These are phyloP conservation scores for Drosophila phalerata DNA, from an alignment of 2,888 invertebrate genomes.

Conservation along the genomic window DNA sequence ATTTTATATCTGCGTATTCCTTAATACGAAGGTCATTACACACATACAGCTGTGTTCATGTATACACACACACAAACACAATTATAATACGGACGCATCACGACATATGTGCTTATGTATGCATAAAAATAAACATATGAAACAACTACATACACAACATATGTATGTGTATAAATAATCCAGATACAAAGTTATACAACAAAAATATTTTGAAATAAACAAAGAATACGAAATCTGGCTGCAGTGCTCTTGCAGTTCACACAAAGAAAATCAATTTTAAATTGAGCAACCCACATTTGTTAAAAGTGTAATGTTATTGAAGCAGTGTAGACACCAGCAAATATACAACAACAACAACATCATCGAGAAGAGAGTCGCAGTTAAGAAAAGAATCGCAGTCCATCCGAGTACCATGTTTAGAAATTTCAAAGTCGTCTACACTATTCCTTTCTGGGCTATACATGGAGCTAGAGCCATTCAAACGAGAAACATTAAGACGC, in stretches of 20 bases:
- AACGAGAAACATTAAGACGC: constrained; percentile 51
- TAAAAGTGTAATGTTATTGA: constrained; percentile 73
- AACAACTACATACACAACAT: constrained; percentile 11
- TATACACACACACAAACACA: constrained; percentile 13
- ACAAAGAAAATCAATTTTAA: constrained; percentile 17
- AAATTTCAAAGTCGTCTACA: constrained; percentile 87
- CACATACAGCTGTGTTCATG: constrained; percentile 10
- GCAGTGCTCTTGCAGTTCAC: constrained; percentile 10
- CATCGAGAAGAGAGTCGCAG: constrained; percentile 86
- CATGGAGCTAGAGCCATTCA: constrained; percentile 54
- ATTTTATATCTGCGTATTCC: constrained; percentile 53
- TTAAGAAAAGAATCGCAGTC: constrained; percentile 95
- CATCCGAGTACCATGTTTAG: constrained; percentile 95
- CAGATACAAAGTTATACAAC: constrained; percentile 52
- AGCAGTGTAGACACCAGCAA: constrained; percentile 46
- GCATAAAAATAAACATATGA: constrained; percentile 20
- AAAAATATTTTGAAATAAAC: constrained; percentile 38
- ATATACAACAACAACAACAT: constrained; percentile 62
- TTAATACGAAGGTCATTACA: constrained; percentile 55
- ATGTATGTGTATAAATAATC: constrained; percentile 33
- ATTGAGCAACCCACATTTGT: constrained; percentile 24
- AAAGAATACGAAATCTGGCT: constrained; percentile 24
- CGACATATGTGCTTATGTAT: constrained; percentile 11
- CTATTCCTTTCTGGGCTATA: constrained; percentile 68
- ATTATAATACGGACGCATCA: constrained; percentile 9